These are phyloP conservation scores for Drosophila oshimai DNA, from an alignment of 1,140 invertebrate species.

Conservation along the genomic window DNA sequence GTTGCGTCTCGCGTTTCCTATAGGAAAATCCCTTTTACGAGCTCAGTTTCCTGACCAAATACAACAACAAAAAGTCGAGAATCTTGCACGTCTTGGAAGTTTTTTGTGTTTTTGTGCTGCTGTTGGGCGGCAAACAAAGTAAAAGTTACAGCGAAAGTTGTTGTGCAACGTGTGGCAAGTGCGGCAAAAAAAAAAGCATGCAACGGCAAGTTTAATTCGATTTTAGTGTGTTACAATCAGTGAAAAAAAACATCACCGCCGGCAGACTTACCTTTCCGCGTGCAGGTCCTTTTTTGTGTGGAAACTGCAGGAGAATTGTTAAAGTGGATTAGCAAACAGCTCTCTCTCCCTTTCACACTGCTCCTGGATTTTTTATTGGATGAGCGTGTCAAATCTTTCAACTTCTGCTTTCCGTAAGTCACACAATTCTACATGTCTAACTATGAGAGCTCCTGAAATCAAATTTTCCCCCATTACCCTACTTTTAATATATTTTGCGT, in stretches of 20 bases:
- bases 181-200: constrained; percentile 40
- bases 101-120: constrained; percentile 30
- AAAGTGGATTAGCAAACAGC: constrained; percentile 71
- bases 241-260: constrained; percentile 37
- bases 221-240: constrained; percentile 77
- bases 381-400: constrained; percentile 57
- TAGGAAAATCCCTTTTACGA: constrained; percentile 59
- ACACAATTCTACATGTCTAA: not conserved
- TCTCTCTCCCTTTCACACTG: not conserved
- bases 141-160: constrained; percentile 72
- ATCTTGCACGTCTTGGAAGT: constrained; percentile 53
- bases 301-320: constrained; percentile 30
- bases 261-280: not conserved
- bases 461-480: not conserved
- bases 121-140: constrained; percentile 61
- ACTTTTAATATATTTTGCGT: not conserved
- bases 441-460: not conserved
- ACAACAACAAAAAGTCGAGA: constrained; percentile 4
- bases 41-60: constrained; percentile 24
- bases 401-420: constrained; percentile 63
- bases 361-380: constrained; percentile 38
- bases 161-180: constrained; percentile 70
- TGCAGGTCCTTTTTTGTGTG: constrained; percentile 3
- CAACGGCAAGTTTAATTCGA: constrained; percentile 72
- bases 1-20: constrained; percentile 34